A percentile compares a stretch with the other conserved stretches of the same genome.
These are phyloP conservation scores for Austrolebias charrua DNA, from an alignment of 2,797 vertebrate species.

Conservation along the genomic window DNA sequence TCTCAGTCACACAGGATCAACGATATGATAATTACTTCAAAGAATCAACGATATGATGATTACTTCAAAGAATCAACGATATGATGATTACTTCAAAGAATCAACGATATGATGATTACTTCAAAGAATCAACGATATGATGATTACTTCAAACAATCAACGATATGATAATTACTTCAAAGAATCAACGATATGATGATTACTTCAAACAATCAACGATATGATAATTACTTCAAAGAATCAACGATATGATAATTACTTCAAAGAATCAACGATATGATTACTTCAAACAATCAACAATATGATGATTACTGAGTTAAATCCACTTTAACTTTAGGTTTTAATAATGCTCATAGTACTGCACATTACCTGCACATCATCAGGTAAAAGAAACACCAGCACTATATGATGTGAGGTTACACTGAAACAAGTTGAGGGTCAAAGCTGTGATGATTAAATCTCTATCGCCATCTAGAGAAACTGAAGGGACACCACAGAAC, in stretches of 20 bases:
- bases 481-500: constrained; percentile 1
- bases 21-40: no score
- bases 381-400: neutral
- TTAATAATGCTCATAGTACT: neutral
- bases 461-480: constrained; percentile 69
- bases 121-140: no score
- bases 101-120: no score
- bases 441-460: constrained; percentile 30
- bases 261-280: no score
- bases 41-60: neutral
- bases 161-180: no score
- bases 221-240: no score
- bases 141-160: no score
- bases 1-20: no score
- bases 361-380: constrained; percentile 1
- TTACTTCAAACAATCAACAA: neutral
- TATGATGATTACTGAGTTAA: neutral
- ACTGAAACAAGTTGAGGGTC: neutral
- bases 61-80: no score
- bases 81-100: no score
- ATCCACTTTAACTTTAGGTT: neutral
- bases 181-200: neutral
- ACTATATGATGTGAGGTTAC: constrained; percentile 4
- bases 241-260: no score
- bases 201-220: no score